phyloP scores from a whole-genome alignment of 2,113 vertebrate genomes.

The Salvator merianae region DNA sequence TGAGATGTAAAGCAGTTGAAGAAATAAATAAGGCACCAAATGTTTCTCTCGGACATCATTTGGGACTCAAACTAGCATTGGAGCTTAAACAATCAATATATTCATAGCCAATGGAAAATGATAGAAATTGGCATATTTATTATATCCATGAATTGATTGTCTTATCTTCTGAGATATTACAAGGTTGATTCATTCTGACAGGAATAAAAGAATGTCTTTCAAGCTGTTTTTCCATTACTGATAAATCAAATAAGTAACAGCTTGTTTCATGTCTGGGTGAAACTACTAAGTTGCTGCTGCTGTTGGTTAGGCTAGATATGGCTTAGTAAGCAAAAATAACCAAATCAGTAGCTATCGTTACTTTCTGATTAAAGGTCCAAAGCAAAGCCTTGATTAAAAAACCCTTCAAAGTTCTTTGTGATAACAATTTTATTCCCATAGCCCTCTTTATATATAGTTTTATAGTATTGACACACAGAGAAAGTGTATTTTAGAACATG shows the following conservation, averaged over 20 bases:
- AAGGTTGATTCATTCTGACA: slow-evolving; percentile 31
- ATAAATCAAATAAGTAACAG: background rate
- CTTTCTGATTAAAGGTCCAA: slow-evolving; percentile 3
- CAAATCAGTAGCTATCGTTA: background rate
- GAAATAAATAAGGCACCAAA: background rate
- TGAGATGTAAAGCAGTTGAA: slow-evolving; percentile 13
- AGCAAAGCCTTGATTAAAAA: background rate
- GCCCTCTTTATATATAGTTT: background rate
- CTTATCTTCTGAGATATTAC: slow-evolving; percentile 22
- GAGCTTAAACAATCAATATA: slow-evolving; percentile 13
- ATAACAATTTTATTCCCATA: background rate
- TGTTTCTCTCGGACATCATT: slow-evolving; percentile 9
- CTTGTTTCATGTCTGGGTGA: slow-evolving; percentile 16
- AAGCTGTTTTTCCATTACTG: slow-evolving; percentile 2
- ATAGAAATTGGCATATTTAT: background rate
- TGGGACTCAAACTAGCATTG: background rate
- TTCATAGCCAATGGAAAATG: background rate
- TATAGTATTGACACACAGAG: background rate
- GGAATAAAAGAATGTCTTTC: slow-evolving; percentile 12
- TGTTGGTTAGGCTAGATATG: background rate
- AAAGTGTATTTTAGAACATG: background rate
- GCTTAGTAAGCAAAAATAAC: slow-evolving; percentile 1
- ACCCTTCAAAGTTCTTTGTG: background rate
- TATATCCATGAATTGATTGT: slow-evolving; percentile 8
- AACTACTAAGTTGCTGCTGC: slow-evolving; percentile 18